Percentiles rank a stretch among this genome's conserved stretches.
Conservation (phyloP, 2,888 invertebrate genomes). For the Dryomyza anilis region DNA sequence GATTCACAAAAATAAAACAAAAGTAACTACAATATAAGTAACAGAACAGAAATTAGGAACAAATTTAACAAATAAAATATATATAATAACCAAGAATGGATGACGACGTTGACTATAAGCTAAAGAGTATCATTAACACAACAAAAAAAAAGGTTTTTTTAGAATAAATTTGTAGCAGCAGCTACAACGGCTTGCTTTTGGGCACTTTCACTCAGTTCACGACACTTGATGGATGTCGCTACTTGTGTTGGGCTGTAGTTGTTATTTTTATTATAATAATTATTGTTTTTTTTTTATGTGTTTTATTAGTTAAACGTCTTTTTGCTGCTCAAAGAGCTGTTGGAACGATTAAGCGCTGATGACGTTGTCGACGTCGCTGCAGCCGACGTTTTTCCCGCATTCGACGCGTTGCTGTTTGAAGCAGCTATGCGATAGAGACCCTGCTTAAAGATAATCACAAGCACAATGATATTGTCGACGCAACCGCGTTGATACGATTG, state of each 20-base stretch:
- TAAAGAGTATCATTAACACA: constrained; percentile 7
- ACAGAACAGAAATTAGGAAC: background rate
- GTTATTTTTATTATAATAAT: background rate
- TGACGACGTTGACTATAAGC: background rate
- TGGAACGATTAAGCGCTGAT: constrained; percentile 37
- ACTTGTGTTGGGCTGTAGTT: too few species aligned
- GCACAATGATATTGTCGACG: constrained; percentile 92
- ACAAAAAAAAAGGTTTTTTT: too few species aligned
- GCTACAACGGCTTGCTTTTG: background rate
- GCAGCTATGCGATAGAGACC: constrained; percentile 57
- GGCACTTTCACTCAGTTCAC: too few species aligned
- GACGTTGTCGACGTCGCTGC: constrained; percentile 28
- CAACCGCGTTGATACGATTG: constrained; percentile 93
- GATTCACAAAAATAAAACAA: too few species aligned
- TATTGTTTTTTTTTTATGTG: background rate
- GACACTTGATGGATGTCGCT: too few species aligned
- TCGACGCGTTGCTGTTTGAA: too few species aligned
- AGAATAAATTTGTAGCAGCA: background rate
- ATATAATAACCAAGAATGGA: background rate
- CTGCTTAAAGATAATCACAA: constrained; percentile 82
- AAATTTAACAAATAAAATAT: constrained; percentile 6
- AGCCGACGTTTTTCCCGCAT: too few species aligned
- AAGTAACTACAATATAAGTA: background rate
- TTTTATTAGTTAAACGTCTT: too few species aligned
- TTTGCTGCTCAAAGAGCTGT: constrained; percentile 38